Evolutionary conservation across 1,140 invertebrate species (phyloP), one percentile per base, ranked within the genome.

Genomic region (Formica selysi): DNA sequence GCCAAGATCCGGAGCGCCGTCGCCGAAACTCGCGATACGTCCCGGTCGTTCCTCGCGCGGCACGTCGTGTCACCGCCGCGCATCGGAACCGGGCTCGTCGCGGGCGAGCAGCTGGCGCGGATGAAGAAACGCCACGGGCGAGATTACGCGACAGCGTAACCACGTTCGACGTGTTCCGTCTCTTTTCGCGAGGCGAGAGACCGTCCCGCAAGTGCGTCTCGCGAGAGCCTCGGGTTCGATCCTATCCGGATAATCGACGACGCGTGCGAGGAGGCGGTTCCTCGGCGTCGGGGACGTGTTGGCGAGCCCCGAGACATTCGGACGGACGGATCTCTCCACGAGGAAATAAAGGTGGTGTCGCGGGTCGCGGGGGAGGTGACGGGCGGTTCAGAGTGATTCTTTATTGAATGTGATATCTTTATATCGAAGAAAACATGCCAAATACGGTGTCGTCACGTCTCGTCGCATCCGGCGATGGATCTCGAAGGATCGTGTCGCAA

Each of bases 391-490:
- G 13, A 13, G 44, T 54, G 44, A 61, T 61, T 71, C 85, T 65
- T 84, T 48, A 59, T 64, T 44, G 64, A 36, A 48, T 61, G 48
- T 51, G 48, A 51, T 19, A 51, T 19, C 48, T 51, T 51, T 51
- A 19, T 51, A 51, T 51, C 16, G 48, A 79, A 67, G 68, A 38
- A 85, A 86, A 76, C 70, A 88, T 90, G 79, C 81, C 38, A n/a
- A 84, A 80, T 22, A 64, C 36, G 16, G 64, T 79, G 41, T 91
- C 57, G 68, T 88, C 86, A 86, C 38, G 68, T n/a, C 32, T 78
- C 32, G 51, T 59, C 62, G 36, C 44, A 62, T 76, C 54, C 29
- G 26, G 36, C 87, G n/a, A 44, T 19, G 26, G 64, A 54, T 29
- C 22, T 16, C 41, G 26, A 76, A 73, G 87, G 59, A 62, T 79